Percentiles rank a stretch among this genome's conserved stretches.
These are phyloP conservation scores for Magallana gigas DNA, from an alignment of 1,140 invertebrate species.

Conservation along the genomic window DNA sequence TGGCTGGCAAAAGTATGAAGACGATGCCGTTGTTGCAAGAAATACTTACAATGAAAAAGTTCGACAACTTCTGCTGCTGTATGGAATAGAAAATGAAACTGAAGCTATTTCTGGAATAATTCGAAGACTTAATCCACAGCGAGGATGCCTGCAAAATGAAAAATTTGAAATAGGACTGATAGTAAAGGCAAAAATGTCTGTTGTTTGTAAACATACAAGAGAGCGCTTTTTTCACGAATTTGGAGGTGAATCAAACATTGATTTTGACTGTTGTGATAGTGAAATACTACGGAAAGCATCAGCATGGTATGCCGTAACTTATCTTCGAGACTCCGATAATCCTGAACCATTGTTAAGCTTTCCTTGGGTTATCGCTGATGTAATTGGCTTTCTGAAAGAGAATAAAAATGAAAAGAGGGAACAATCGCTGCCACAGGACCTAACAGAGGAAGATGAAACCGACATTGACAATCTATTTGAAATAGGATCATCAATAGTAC, in stretches of 20 bases:
- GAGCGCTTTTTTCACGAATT: conserved; percentile 46
- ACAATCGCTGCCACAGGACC: neutral
- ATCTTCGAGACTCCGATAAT: neutral
- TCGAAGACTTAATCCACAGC: neutral
- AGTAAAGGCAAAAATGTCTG: conserved; percentile 38
- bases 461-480: neutral
- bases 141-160: conserved; percentile 41
- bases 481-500: neutral
- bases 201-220: neutral
- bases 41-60: conserved; percentile 40
- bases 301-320: conserved; percentile 38
- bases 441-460: neutral
- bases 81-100: conserved; percentile 50
- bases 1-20: conserved; percentile 35
- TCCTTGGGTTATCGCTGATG: conserved; percentile 33
- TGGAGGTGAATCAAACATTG: conserved; percentile 17
- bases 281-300: conserved; percentile 34
- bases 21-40: neutral
- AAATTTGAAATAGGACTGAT: conserved; percentile 36
- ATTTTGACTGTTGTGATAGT: neutral
- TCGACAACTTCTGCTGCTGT: conserved; percentile 26
- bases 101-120: conserved; percentile 44
- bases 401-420: neutral
- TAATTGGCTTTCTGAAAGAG: neutral
- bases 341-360: conserved; percentile 38